A percentile compares a stretch with the other conserved stretches of the same genome.
These are phyloP conservation scores for Tapera naevia DNA, from an alignment of 2,797 vertebrate species.

Conservation along the genomic window DNA sequence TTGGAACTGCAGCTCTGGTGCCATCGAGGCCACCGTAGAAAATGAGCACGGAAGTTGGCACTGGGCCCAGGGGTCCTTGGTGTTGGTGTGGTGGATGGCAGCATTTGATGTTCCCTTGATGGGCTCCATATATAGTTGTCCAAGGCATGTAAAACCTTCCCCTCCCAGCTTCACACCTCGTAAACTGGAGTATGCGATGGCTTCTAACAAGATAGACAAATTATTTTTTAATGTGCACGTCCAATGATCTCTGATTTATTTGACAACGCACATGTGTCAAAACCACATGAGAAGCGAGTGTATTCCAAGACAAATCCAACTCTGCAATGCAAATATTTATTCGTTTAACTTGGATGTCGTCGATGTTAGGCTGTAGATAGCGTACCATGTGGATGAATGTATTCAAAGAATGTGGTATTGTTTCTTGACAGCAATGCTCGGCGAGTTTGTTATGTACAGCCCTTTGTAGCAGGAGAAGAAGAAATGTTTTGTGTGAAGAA, in stretches of 20 bases:
- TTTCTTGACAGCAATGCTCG: neutral
- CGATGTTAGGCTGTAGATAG: neutral
- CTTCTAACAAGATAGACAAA: neutral
- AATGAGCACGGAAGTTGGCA: neutral
- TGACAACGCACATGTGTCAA: neutral
- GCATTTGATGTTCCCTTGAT: neutral
- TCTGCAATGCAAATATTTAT: neutral
- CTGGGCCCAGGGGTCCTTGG: neutral
- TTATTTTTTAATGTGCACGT: neutral
- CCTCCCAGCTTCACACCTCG: neutral
- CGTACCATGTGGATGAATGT: neutral
- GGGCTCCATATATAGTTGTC: neutral
- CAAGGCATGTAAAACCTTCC: neutral
- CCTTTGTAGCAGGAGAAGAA: neutral
- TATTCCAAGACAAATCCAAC: neutral
- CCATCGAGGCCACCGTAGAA: neutral
- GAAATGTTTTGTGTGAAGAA: neutral
- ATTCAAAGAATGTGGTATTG: neutral
- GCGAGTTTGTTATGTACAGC: fast-evolving
- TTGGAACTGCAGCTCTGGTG: neutral
- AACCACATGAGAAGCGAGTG: neutral
- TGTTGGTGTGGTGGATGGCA: neutral
- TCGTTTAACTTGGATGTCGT: neutral
- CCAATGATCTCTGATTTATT: slow-evolving; percentile 10
- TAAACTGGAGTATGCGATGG: neutral